Base-by-base conservation (phyloP, 2,113 vertebrate genomes). In the Pluvialis apricaria region DNA sequence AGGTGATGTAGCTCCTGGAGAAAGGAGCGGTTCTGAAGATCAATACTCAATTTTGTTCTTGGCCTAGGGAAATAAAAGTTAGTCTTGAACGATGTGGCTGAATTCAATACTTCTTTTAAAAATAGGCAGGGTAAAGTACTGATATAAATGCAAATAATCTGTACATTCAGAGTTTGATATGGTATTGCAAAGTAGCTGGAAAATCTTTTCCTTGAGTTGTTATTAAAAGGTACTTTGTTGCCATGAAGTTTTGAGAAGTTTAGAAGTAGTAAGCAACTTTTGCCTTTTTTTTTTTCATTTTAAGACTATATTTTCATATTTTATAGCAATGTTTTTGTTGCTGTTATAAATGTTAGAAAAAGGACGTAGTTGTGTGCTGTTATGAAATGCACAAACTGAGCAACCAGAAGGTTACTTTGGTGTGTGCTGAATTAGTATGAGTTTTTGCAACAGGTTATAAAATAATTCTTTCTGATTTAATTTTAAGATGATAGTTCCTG, bases 51-150 rank as follows among this genome's bases (percentile, higher is more conserved):
- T 94, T 94, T 94, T 86, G 83, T 62, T 70, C 64, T 49, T 75
- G 42, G 64, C 60, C 71, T 94, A 62, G 82, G 82, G 92, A 94
- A 95, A 94, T 88, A 72, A 86, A 91, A 93, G 75, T 62, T 82
- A 68, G 7, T 36, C 64, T 71, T 77, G 51, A 96, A 44, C 2
- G 16, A 72, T 61, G 49, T 32, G 42, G 38, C 76, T 94, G 85
- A 73, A 92, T 72, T 51, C 12, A 13, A 54, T 83, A 25, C 11
- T 83, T 4, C 32, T 57, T 75, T 82, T 49, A n/a, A 70, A 88
- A 85, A 38, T 1, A 61, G 45, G 36, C 52, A 1, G 4, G 45
- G 19, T 66, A 10, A 65, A 66, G 40, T 44, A 71, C n/a, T 66
- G 85, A 66, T 66, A 42, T 17, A 86, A 88, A 90, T 88, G 86